phyloP scores from a whole-genome alignment of 1,140 invertebrate species.

The Rhizoglyphus robini region DNA sequence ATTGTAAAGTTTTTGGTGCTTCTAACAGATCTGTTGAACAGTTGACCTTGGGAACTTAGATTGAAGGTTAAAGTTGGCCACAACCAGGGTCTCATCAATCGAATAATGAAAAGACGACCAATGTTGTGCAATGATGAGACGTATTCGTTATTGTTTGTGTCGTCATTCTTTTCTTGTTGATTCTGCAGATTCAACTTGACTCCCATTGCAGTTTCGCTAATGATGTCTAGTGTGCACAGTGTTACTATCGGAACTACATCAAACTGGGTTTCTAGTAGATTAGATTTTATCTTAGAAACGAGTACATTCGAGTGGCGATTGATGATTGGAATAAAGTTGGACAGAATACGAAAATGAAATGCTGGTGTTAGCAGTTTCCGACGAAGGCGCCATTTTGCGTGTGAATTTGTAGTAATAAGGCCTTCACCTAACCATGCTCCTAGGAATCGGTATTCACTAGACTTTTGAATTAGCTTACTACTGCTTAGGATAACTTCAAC shows the following conservation, averaged over 20 bases:
- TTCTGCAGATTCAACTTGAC: constrained; percentile 53
- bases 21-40: constrained; percentile 16
- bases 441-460: constrained; percentile 53
- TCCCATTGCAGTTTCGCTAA: constrained; percentile 76
- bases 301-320: constrained; percentile 56
- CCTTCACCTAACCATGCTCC: constrained; percentile 69
- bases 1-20: constrained; percentile 24
- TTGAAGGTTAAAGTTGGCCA: constrained; percentile 19
- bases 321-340: constrained; percentile 68
- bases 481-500: constrained; percentile 37
- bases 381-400: constrained; percentile 58
- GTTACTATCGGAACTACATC: constrained; percentile 61
- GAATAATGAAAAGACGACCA: constrained; percentile 6
- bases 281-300: constrained; percentile 45
- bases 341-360: constrained; percentile 75
- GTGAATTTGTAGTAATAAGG: constrained; percentile 56
- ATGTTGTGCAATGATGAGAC: constrained; percentile 42
- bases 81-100: constrained; percentile 21
- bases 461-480: constrained; percentile 63
- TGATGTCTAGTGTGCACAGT: constrained; percentile 70
- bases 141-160: constrained; percentile 62
- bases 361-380: constrained; percentile 77
- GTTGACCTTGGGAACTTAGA: neutral
- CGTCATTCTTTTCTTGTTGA: constrained; percentile 41
- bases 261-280: neutral